phyloP scores from a whole-genome alignment of 2,113 vertebrate species.

The Epinephelus lanceolatus region DNA sequence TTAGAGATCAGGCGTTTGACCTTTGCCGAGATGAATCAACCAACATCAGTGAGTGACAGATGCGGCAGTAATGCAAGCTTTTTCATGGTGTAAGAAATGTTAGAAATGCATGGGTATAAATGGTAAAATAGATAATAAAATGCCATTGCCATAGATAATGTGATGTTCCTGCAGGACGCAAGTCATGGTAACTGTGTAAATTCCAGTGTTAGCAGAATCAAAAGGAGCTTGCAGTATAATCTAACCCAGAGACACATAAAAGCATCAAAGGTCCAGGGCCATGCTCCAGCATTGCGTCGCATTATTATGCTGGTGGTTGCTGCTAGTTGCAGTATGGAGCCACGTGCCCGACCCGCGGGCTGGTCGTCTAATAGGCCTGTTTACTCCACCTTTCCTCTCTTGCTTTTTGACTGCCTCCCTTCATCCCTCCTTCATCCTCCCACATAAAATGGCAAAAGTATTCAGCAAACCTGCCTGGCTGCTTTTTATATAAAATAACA shows the following conservation, averaged over 20 bases:
- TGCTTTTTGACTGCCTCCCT: conserved; percentile 37
- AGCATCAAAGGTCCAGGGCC: conserved; percentile 42
- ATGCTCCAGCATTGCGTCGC: conserved; percentile 16
- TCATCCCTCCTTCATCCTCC: conserved; percentile 63
- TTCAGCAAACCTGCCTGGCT: conserved; percentile 69
- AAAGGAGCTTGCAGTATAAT: conserved; percentile 34
- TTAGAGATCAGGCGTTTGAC: too few species aligned
- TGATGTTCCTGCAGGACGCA: conserved; percentile 9
- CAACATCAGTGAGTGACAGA: conserved; percentile 3
- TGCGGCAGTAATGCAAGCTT: background rate
- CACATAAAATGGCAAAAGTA: conserved; percentile 79
- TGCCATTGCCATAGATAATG: background rate
- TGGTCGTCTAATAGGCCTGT: conserved; percentile 72
- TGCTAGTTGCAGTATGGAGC: conserved; percentile 66
- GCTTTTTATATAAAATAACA: conserved; percentile 83
- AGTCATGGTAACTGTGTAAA: conserved; percentile 6
- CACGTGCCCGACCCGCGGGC: conserved; percentile 75
- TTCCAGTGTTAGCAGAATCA: conserved; percentile 42
- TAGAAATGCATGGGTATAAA: background rate
- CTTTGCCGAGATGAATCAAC: too few species aligned
- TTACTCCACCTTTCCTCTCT: conserved; percentile 70
- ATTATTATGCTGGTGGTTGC: conserved; percentile 49
- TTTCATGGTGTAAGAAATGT: background rate
- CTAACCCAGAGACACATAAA: conserved; percentile 53
- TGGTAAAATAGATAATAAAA: background rate